Evolutionary conservation across 2,113 vertebrate genomes (phyloP), one percentile per base, ranked within the genome.

Genomic region (Calypte anna): DNA sequence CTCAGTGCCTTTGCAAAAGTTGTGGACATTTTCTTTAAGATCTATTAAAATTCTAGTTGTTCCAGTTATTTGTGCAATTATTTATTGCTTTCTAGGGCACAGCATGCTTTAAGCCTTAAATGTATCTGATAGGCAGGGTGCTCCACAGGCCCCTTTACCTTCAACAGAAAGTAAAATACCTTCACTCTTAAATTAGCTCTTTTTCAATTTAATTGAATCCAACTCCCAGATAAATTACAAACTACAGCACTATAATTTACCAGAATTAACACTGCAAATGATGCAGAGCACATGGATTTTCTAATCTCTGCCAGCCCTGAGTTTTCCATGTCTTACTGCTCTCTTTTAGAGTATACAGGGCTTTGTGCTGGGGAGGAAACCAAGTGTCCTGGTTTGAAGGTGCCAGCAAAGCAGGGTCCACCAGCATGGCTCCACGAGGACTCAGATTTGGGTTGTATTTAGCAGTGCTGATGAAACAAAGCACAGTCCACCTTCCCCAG

Each of bases 101-200:
- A 94, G 94, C 92, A 58, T n/a, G 95, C 33, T 81, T 82, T 90
- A 91, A 94, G 82, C 48, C 51, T 88, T 87, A 94, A 97, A 94
- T 74, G 46, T 13, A 30, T 66, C 70, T 69, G n/a, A 36, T 12
- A 82, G 80, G 82, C 73, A 96, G 83, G 53, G 59, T 88, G 80
- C 80, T 90, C 86, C 74, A 77, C 86, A 87, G 67, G 50, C 5
- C 38, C 36, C 31, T 68, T 76, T 76, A 50, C 75, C 75, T 94
- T n/a, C 15, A n/a, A 74, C 14, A 43, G 64, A 81, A 95, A 94
- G 63, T 17, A 90, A 77, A 96, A 92, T 48, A 82, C 38, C 55
- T 70, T 91, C 61, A 44, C 69, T 79, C 90, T 83, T 38, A 91
- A 94, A 94, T 94, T 87, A 92, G 83, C 30, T 92, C 73, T 93